phyloP scores from a whole-genome alignment of 2,797 vertebrate species.

The Peromyscus aztecus region DNA sequence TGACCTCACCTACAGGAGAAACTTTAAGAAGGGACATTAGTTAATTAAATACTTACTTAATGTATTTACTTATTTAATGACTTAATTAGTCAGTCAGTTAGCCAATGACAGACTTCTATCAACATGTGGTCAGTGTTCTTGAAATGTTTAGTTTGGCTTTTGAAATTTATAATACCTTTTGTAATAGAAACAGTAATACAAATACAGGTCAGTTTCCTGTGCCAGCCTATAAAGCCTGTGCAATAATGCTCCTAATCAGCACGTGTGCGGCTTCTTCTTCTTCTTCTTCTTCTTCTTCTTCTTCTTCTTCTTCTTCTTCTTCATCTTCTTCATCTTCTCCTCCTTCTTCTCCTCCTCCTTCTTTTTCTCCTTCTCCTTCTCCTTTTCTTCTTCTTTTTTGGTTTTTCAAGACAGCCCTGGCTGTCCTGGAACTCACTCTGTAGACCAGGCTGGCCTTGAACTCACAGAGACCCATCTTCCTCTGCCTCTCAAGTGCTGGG shows the following conservation, averaged over 20 bases:
- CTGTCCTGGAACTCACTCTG: neutral
- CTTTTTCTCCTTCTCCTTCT: neutral
- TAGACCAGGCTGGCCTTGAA: neutral
- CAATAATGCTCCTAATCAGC: slow-evolving; percentile 18
- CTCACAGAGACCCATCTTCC: neutral
- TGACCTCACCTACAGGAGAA: slow-evolving; percentile 4
- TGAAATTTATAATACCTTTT: neutral
- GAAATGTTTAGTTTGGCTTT: slow-evolving; percentile 53
- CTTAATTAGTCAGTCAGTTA: neutral
- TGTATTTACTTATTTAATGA: neutral
- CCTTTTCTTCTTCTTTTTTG: neutral
- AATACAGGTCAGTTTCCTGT: neutral
- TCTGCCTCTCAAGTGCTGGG: neutral
- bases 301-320: neutral
- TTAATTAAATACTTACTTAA: slow-evolving; percentile 26
- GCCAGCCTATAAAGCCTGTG: slow-evolving; percentile 15
- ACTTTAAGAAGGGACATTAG: slow-evolving; percentile 2
- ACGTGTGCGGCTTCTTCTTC: neutral
- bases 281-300: neutral
- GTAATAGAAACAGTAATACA: slow-evolving; percentile 31
- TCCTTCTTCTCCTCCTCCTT: neutral
- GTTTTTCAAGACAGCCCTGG: neutral
- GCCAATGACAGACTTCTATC: neutral
- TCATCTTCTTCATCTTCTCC: too few species aligned
- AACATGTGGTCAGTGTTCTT: slow-evolving; percentile 16